Conservation (phyloP, 2,888 invertebrate genomes). For the Furcula furcula region DNA sequence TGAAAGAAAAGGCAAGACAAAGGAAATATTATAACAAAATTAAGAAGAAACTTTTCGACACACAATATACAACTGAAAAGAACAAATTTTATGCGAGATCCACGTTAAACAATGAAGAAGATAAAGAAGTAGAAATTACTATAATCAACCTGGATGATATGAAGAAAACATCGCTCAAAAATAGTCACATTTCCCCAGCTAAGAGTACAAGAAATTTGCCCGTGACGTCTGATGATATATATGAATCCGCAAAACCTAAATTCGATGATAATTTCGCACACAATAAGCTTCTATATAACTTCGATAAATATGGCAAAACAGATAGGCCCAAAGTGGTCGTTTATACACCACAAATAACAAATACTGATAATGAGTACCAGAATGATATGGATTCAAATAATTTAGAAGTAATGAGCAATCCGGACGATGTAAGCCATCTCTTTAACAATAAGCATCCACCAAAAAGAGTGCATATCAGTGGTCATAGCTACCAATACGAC, state of each 20-base stretch:
- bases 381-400: too few relatives aligned
- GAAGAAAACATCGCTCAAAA: slow-evolving; percentile 2
- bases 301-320: neutral
- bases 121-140: slow-evolving; percentile 30
- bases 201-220: neutral
- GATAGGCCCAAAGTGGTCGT: neutral
- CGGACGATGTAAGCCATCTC: too few relatives aligned
- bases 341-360: too few relatives aligned
- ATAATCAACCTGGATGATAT: slow-evolving; percentile 33
- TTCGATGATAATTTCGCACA: neutral
- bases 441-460: slow-evolving; percentile 12
- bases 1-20: slow-evolving; percentile 1
- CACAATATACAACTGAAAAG: slow-evolving; percentile 10
- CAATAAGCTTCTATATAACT: slow-evolving; percentile 5
- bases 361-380: too few relatives aligned
- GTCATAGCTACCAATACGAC: slow-evolving; percentile 40
- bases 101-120: neutral
- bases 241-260: neutral
- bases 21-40: slow-evolving; percentile 16
- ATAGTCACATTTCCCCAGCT: neutral
- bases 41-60: slow-evolving; percentile 10
- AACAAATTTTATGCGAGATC: neutral
- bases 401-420: too few relatives aligned
- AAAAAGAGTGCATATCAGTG: slow-evolving; percentile 32
- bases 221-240: neutral